Evolutionary conservation across 2,797 vertebrate genomes (phyloP).

Genomic region (Myotis pilosus): DNA sequence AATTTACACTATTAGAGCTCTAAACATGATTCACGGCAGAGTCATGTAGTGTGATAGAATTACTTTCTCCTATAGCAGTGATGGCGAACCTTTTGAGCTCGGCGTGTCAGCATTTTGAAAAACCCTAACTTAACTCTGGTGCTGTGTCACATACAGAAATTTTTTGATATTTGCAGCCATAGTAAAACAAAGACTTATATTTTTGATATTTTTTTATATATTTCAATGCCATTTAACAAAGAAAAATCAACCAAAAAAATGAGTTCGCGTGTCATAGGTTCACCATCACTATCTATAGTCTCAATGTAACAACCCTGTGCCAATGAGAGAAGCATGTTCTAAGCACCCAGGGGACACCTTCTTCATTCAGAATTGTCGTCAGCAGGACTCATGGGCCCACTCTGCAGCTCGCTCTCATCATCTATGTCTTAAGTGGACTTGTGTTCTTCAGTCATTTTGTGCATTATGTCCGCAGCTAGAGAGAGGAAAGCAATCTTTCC

Average conservation of each 20-base stretch:
- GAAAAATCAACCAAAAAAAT: no score
- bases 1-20: not conserved
- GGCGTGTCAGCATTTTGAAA: no score
- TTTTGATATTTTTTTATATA: no score
- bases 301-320: not conserved
- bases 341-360: not conserved
- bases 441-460: not conserved
- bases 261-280: no score
- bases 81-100: no score
- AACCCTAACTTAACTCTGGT: no score
- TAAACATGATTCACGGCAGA: not conserved
- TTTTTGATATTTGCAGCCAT: no score
- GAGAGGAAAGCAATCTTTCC: not conserved
- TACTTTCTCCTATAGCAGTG: not conserved
- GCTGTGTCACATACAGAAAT: no score
- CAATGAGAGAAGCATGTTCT: not conserved
- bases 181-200: no score
- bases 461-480: not conserved
- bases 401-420: not conserved
- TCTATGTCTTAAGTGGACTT: not conserved
- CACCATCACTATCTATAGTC: not conserved
- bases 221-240: no score
- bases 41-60: not conserved
- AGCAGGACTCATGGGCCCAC: not conserved
- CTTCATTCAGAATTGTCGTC: not conserved